Evolutionary conservation across 2,113 vertebrate species (phyloP).

Genomic region (Leucoraja erinaceus): DNA sequence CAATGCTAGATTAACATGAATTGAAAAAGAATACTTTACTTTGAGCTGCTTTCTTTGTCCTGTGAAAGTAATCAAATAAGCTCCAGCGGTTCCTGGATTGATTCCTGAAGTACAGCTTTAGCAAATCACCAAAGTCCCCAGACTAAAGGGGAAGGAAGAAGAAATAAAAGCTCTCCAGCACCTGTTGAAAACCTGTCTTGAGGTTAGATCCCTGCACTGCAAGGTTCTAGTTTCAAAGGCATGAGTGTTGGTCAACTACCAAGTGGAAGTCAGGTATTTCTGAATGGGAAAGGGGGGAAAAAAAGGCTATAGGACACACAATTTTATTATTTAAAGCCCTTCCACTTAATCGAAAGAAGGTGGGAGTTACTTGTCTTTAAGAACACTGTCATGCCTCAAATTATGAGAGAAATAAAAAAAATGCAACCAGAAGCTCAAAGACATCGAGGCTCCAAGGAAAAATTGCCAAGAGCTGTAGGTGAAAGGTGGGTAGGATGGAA

Average conservation of each 20-base stretch:
- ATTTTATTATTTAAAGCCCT: neutral
- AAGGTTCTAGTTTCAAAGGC: neutral
- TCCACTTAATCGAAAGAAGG: neutral
- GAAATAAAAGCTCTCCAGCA: neutral
- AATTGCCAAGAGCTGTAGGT: neutral
- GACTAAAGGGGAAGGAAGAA: neutral
- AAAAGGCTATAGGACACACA: neutral
- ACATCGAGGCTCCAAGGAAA: neutral
- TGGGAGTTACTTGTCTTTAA: neutral
- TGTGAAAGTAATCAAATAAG: neutral
- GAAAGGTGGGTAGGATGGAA: neutral
- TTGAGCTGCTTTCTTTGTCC: neutral
- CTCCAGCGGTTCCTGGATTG: neutral
- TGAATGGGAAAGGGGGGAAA: neutral
- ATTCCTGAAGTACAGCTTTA: neutral
- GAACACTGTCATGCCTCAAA: neutral
- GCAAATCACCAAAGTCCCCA: neutral
- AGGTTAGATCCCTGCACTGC: neutral
- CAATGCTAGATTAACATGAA: too few relatives aligned
- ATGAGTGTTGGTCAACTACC: constrained; percentile 8
- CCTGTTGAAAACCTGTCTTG: neutral
- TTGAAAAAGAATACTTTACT: neutral
- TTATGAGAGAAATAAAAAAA: neutral
- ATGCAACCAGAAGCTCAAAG: neutral
- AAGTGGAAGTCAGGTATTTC: neutral